phyloP scores from a whole-genome alignment of 2,797 vertebrate genomes.

The Alcedo atthis region DNA sequence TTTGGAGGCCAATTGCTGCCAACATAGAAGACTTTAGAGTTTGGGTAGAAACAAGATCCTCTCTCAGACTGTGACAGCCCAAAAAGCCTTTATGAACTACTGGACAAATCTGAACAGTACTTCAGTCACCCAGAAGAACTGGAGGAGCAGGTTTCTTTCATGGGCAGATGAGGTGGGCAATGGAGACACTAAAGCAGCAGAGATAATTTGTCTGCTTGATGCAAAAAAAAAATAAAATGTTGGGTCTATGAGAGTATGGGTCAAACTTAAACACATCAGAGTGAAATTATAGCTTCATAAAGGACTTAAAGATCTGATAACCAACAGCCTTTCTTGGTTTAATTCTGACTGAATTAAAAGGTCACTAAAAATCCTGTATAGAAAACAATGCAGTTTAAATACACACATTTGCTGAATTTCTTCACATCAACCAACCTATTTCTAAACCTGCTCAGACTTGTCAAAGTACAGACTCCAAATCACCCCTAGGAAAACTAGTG shows the following conservation, averaged over 20 bases:
- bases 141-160: background rate
- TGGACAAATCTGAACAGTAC: background rate
- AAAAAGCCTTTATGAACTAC: background rate
- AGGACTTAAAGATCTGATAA: background rate
- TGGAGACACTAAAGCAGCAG: background rate
- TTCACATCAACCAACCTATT: background rate
- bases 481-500: background rate
- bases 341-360: background rate
- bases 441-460: background rate
- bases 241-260: background rate
- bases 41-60: background rate
- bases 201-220: background rate
- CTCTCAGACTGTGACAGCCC: background rate
- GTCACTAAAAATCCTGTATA: background rate
- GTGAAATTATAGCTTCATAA: background rate
- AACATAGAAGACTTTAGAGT: background rate
- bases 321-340: background rate
- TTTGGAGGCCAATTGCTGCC: background rate
- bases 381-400: background rate
- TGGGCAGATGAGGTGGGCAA: background rate
- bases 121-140: background rate
- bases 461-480: background rate
- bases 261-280: background rate
- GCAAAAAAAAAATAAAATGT: background rate
- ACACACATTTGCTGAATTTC: background rate